These are phyloP conservation scores for Agonopterix subpropinquella DNA, from an alignment of 2,888 invertebrate genomes.

Conservation along the genomic window DNA sequence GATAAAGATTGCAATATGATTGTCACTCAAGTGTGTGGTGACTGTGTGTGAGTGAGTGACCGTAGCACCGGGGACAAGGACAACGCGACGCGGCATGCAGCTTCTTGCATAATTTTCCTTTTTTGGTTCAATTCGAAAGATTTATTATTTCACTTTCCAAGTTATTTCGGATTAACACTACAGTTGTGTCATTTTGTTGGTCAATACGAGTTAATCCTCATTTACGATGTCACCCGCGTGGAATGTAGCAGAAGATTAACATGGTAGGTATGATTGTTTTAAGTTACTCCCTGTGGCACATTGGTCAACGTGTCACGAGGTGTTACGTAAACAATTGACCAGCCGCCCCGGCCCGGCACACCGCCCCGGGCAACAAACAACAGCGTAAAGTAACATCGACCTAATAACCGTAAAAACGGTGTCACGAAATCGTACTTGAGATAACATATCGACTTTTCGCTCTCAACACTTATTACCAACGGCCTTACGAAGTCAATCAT, in stretches of 20 bases:
- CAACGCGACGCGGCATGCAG: too few relatives aligned
- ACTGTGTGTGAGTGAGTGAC: slow-evolving; percentile 7
- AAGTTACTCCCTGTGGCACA: slow-evolving; percentile 19
- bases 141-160: neutral
- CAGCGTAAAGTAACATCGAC: slow-evolving; percentile 11
- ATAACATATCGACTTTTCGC: slow-evolving; percentile 12
- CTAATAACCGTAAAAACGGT: slow-evolving; percentile 22
- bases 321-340: slow-evolving; percentile 37
- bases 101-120: slow-evolving; percentile 19
- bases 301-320: slow-evolving; percentile 36
- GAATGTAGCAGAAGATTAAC: slow-evolving; percentile 20
- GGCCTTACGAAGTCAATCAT: slow-evolving; percentile 10
- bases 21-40: slow-evolving; percentile 4
- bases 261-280: slow-evolving; percentile 23
- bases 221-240: slow-evolving; percentile 27
- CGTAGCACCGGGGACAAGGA: slow-evolving; percentile 3
- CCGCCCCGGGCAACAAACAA: slow-evolving; percentile 10
- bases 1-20: slow-evolving; percentile 3
- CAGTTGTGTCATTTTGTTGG: neutral
- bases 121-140: slow-evolving; percentile 11
- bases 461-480: neutral
- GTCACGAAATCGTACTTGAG: slow-evolving; percentile 8
- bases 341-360: neutral
- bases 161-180: too few relatives aligned
- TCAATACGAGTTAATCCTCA: neutral